Evolutionary conservation across 1,140 invertebrate species (phyloP).

Genomic region (Euwallacea fornicatus): DNA sequence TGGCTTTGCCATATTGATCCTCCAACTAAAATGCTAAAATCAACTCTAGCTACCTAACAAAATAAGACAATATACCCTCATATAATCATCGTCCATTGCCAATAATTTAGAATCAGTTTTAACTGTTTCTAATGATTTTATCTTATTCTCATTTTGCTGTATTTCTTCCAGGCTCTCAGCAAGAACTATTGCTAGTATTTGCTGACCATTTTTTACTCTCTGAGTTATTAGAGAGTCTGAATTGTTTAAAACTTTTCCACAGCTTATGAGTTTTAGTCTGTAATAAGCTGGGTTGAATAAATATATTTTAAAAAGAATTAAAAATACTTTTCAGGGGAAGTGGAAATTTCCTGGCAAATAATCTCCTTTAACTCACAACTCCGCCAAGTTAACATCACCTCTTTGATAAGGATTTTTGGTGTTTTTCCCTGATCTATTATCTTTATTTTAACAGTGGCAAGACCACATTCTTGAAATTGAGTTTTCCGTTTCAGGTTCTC

Average conservation of each 20-base stretch:
- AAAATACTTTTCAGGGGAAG: slow-evolving; percentile 54
- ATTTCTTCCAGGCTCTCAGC: slow-evolving; percentile 52
- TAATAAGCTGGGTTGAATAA: slow-evolving; percentile 14
- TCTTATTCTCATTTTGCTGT: slow-evolving; percentile 46
- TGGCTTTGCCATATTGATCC: slow-evolving; percentile 73
- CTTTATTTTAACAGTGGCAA: slow-evolving; percentile 65
- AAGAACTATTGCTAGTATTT: slow-evolving; percentile 67
- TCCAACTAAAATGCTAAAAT: slow-evolving; percentile 61
- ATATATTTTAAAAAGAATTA: neutral
- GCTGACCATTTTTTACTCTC: slow-evolving; percentile 66
- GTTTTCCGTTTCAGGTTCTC: slow-evolving; percentile 66
- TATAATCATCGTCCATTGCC: slow-evolving; percentile 55
- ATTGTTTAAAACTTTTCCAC: slow-evolving; percentile 66
- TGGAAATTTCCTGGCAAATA: slow-evolving; percentile 57
- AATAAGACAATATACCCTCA: slow-evolving; percentile 51
- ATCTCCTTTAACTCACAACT: slow-evolving; percentile 61
- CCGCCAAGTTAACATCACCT: slow-evolving; percentile 55
- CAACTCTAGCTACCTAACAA: neutral
- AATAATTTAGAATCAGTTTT: slow-evolving; percentile 59
- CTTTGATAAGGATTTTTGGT: slow-evolving; percentile 54
- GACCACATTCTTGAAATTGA: slow-evolving; percentile 64
- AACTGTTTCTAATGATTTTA: slow-evolving; percentile 57
- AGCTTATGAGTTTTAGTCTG: slow-evolving; percentile 69
- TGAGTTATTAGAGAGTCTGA: slow-evolving; percentile 58
- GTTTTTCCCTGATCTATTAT: slow-evolving; percentile 54